phyloP scores from a whole-genome alignment of 1,140 invertebrate species.

The Conus ventricosus region DNA sequence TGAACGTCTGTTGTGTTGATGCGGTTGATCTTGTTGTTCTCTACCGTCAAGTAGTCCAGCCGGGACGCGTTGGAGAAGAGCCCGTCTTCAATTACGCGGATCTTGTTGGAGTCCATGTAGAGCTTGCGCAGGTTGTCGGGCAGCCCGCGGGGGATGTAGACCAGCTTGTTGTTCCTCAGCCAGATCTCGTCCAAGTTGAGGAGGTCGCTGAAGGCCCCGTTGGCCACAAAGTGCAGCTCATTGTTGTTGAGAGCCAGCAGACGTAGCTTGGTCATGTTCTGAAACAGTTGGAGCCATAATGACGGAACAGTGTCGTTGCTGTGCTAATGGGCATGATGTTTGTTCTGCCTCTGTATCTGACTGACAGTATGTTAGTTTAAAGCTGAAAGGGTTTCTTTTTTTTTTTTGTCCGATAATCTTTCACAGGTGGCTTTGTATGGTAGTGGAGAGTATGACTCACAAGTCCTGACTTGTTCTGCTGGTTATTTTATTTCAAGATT shows the following conservation, averaged over 20 bases:
- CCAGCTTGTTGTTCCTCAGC: conserved; percentile 61
- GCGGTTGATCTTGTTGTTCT: conserved; percentile 81
- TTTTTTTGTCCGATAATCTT: too few species aligned
- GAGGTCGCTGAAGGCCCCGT: conserved; percentile 88
- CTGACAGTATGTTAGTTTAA: not conserved
- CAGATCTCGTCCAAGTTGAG: conserved; percentile 83
- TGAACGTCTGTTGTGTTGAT: conserved; percentile 82
- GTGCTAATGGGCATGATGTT: not conserved
- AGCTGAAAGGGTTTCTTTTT: too few species aligned
- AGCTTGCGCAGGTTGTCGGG: conserved; percentile 71
- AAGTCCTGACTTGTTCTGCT: too few species aligned
- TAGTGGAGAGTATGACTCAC: too few species aligned
- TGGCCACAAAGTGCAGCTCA: conserved; percentile 84
- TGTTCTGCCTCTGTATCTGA: not conserved
- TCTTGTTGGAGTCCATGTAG: conserved; percentile 65
- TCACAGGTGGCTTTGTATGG: too few species aligned
- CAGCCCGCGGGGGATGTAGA: conserved; percentile 82
- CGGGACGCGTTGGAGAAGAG: conserved; percentile 58
- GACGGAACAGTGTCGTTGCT: not conserved
- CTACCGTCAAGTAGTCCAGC: conserved; percentile 73
- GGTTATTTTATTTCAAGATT: too few species aligned
- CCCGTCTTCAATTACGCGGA: conserved; percentile 61
- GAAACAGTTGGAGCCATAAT: conserved; percentile 76
- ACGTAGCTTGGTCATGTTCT: conserved; percentile 89
- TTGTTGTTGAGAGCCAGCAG: conserved; percentile 89